Evolutionary conservation across 2,797 vertebrate genomes (phyloP), one percentile per base, ranked within the genome.

Genomic region (Coregonus sp.): DNA sequence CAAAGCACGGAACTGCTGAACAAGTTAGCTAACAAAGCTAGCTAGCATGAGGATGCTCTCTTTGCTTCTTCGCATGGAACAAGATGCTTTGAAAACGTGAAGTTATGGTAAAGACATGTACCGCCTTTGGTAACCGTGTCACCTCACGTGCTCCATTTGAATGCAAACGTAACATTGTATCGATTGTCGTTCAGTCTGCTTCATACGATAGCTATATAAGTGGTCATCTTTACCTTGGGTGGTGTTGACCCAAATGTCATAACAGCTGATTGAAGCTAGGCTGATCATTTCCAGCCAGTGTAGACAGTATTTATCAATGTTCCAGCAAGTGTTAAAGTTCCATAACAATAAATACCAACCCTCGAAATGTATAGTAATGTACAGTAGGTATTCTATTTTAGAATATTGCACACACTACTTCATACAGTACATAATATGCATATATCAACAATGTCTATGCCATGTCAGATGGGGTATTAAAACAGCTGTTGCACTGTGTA

Each of bases 401-500:
- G 18, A n/a, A 25, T 65, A 29, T 65, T 65, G 20, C n/a, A 31
- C 61, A 25, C 20, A 1, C 20, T 25, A 2, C 20, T 12, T 31
- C 29, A 66, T 33, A 66, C 20, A 29, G 63, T 31, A 15, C 14
- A 29, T 33, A 31, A 33, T 54, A 18, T 4, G n/a, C 31, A 33
- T 15, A 35, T 25, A 67, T 31, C 65, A 66, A 5, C 29, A 67
- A 61, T 67, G 65, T 1, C 29, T 14, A 33, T 66, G 11, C 25
- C 33, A 4, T 31, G 9, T 33, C 63, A 33, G 31, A 67, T 15
- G 14, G 14, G 15, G 12, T 67, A 31, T 31, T 12, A 16, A 54
- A 87, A 88, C 86, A 89, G 80, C 88, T 89, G 89, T 75, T 78
- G 72, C 71, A 59, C 50, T 73, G 33, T 47, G 33, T 76, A 35